Evolutionary conservation across 2,888 invertebrate genomes (phyloP).

Genomic region (Sturmia bella): DNA sequence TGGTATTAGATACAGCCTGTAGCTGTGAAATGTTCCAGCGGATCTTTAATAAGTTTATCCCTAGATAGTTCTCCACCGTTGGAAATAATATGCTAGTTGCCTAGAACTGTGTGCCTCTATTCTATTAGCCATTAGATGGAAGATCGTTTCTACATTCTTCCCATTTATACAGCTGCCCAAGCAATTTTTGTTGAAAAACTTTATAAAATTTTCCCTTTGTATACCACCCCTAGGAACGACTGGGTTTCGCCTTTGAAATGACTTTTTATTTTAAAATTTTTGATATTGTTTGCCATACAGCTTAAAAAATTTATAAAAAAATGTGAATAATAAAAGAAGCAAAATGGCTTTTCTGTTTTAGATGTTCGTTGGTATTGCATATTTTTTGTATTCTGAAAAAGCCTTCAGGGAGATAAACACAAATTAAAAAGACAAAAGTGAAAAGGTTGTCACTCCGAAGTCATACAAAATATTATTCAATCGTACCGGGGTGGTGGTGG

Average conservation of each 20-base stretch:
- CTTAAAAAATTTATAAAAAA: slow-evolving; percentile 26
- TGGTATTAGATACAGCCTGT: no score
- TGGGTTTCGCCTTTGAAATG: not conserved
- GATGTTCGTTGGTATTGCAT: slow-evolving; percentile 45
- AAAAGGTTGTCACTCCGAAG: slow-evolving; percentile 74
- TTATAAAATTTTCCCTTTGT: not conserved
- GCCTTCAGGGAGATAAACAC: slow-evolving; percentile 73
- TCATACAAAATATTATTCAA: slow-evolving; percentile 66
- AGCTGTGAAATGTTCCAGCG: no score
- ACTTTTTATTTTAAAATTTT: slow-evolving; percentile 9
- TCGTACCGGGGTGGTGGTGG: slow-evolving; percentile 46
- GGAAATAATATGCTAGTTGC: no score
- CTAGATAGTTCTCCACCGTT: no score
- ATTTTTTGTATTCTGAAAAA: slow-evolving; percentile 45
- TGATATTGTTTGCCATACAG: slow-evolving; percentile 31
- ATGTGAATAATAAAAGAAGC: slow-evolving; percentile 24
- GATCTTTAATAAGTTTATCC: no score
- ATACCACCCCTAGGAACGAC: no score
- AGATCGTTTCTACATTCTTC: no score
- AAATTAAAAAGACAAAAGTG: slow-evolving; percentile 75
- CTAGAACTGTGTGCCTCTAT: no score
- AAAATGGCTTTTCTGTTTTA: slow-evolving; percentile 62
- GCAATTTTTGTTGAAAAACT: no score
- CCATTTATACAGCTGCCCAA: no score
- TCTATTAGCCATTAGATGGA: no score